Percentiles rank a stretch among this genome's conserved stretches.
These are phyloP conservation scores for Actinia equina DNA, from an alignment of 64 coral and sea anemone species.

Conservation along the genomic window DNA sequence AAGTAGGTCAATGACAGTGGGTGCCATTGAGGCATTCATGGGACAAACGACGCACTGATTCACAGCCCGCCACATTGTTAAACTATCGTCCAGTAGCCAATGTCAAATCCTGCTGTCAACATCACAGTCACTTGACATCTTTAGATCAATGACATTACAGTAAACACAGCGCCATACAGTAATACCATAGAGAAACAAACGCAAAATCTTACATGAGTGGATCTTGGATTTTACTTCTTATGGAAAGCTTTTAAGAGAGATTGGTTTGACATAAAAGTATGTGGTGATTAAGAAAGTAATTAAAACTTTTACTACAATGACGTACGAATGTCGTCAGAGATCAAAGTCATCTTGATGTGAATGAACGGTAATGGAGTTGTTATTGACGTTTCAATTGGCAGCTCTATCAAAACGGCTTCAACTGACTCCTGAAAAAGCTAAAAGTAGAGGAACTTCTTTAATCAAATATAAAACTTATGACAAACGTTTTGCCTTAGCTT, in stretches of 20 bases:
- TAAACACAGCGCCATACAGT: constrained; percentile 1
- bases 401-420: neutral
- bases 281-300: neutral
- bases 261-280: neutral
- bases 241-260: neutral
- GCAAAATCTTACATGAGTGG: neutral
- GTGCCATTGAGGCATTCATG: neutral
- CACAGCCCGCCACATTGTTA: neutral
- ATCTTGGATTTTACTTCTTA: neutral
- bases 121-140: neutral
- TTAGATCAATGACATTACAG: neutral
- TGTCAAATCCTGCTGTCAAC: constrained; percentile 1
- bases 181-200: neutral
- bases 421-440: too few relatives aligned
- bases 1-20: neutral
- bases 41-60: neutral
- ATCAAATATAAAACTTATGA: too few relatives aligned
- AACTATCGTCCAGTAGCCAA: neutral
- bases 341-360: neutral
- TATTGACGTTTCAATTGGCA: neutral
- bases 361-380: neutral
- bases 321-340: neutral
- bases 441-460: too few relatives aligned
- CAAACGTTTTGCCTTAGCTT: too few relatives aligned
- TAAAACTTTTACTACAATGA: neutral